Evolutionary conservation across 1,140 invertebrate species (phyloP).

Genomic region (Drosophila paulistorum): DNA sequence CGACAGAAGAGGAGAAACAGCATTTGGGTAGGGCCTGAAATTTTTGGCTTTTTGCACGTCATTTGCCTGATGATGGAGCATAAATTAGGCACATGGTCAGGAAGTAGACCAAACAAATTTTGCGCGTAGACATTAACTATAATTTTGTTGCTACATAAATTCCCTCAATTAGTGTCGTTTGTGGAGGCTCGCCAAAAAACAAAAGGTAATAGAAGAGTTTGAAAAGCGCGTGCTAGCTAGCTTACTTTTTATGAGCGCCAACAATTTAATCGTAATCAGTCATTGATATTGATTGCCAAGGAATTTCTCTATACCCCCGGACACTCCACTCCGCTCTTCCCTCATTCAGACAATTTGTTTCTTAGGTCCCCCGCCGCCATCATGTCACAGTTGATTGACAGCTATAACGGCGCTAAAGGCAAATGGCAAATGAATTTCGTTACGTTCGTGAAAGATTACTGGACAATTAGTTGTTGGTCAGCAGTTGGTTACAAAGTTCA

Average conservation of each 20-base stretch:
- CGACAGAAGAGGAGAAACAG: not conserved
- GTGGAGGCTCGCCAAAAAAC: constrained; percentile 53
- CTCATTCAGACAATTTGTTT: not conserved
- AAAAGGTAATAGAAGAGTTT: constrained; percentile 21
- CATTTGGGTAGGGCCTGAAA: constrained; percentile 8
- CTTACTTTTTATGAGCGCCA: constrained; percentile 19
- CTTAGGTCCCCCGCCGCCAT: constrained; percentile 16
- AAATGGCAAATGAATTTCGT: constrained; percentile 7
- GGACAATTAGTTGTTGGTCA: constrained; percentile 38
- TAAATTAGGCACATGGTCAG: constrained; percentile 22
- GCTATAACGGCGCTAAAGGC: constrained; percentile 35
- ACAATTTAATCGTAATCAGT: constrained; percentile 56
- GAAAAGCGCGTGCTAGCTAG: constrained; percentile 10
- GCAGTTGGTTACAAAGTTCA: constrained; percentile 61
- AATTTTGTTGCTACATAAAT: not conserved
- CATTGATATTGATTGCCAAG: constrained; percentile 55
- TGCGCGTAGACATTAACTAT: not conserved
- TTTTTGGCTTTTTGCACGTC: constrained; percentile 3
- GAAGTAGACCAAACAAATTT: not conserved
- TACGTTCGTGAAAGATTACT: constrained; percentile 38
- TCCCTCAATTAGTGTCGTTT: not conserved
- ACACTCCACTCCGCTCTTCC: not conserved
- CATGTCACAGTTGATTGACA: constrained; percentile 45
- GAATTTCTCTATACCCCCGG: not conserved
- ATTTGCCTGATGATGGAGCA: constrained; percentile 24